Percentiles rank a stretch among this genome's conserved stretches.
Conservation (phyloP, 2,797 vertebrate species). For the Trematomus bernacchii region DNA sequence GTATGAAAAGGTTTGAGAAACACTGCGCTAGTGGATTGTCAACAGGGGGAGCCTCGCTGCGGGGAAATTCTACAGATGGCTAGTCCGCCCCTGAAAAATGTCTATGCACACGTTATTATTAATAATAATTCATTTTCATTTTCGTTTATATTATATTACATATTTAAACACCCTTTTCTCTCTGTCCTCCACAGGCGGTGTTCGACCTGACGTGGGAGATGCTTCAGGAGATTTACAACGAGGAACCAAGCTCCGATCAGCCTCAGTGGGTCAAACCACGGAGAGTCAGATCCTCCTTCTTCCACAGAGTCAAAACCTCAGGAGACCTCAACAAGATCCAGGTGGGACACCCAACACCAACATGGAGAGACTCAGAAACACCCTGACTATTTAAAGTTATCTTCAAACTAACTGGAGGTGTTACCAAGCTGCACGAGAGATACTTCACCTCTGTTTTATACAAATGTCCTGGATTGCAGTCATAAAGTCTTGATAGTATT, state of each 20-base stretch:
- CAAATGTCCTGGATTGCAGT: neutral
- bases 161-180: neutral
- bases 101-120: too few relatives aligned
- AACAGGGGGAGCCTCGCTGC: too few relatives aligned
- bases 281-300: constrained; percentile 87
- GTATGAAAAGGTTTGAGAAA: too few relatives aligned
- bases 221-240: constrained; percentile 93
- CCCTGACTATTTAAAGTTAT: neutral
- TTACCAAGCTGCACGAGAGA: neutral
- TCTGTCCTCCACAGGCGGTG: constrained; percentile 85
- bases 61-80: too few relatives aligned
- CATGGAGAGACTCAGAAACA: neutral
- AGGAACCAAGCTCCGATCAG: constrained; percentile 92
- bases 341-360: constrained; percentile 64
- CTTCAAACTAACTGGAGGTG: neutral
- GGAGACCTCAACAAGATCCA: constrained; percentile 90
- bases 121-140: too few relatives aligned
- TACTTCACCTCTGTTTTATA: neutral
- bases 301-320: constrained; percentile 90
- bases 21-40: too few relatives aligned
- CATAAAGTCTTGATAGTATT: neutral
- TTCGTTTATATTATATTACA: too few relatives aligned
- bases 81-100: too few relatives aligned
- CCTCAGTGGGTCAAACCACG: constrained; percentile 94
- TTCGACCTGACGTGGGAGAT: constrained; percentile 97